These are phyloP conservation scores for Cremastinae sp. DNA, from an alignment of 2,888 invertebrate species.

Conservation along the genomic window DNA sequence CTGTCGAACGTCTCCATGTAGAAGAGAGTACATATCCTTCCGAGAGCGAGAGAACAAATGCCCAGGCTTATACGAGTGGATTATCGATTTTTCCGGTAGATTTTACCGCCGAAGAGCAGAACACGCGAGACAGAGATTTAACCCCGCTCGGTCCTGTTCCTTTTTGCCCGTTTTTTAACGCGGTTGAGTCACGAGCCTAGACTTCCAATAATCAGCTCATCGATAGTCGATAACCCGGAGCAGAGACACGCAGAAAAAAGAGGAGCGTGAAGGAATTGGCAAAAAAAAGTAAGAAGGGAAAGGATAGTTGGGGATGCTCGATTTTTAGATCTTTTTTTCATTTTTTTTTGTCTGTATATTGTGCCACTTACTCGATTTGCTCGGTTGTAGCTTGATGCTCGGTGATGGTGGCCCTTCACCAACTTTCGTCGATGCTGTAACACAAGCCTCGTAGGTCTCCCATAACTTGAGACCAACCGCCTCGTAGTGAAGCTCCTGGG, in stretches of 20 bases:
- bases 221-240: slow-evolving; percentile 46
- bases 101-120: slow-evolving; percentile 8
- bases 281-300: neutral
- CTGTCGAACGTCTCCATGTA: neutral
- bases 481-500: slow-evolving; percentile 82
- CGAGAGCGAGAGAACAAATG: slow-evolving; percentile 22
- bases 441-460: slow-evolving; percentile 84
- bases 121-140: slow-evolving; percentile 2
- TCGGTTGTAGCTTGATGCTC: slow-evolving; percentile 81
- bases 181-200: slow-evolving; percentile 38
- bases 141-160: neutral
- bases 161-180: slow-evolving; percentile 20
- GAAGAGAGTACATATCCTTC: slow-evolving; percentile 14
- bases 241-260: slow-evolving; percentile 1
- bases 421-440: slow-evolving; percentile 84
- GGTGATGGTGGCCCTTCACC: slow-evolving; percentile 84
- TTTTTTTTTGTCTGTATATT: no score
- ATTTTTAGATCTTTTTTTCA: no score
- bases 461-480: slow-evolving; percentile 81
- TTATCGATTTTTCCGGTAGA: slow-evolving; percentile 46
- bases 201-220: slow-evolving; percentile 38
- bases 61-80: slow-evolving; percentile 34
- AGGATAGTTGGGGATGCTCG: neutral
- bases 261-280: neutral
- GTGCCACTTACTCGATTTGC: slow-evolving; percentile 76